phyloP scores from a whole-genome alignment of 2,888 invertebrate genomes.

The Acheta domesticus region DNA sequence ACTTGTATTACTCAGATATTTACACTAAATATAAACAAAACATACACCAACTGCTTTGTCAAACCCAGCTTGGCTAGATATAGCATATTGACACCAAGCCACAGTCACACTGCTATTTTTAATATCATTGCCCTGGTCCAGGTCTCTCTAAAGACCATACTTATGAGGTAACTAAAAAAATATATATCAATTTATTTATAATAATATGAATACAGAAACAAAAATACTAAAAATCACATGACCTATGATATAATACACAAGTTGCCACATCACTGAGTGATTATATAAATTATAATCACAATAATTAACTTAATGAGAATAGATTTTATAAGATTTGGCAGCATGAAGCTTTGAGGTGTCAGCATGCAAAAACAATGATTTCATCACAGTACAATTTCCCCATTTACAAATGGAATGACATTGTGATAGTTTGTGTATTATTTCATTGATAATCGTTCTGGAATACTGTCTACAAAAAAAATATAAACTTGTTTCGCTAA shows the following conservation, averaged over 20 bases:
- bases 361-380: neutral
- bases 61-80: constrained; percentile 7
- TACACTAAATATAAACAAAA: no score
- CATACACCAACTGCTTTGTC: neutral
- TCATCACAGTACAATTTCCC: neutral
- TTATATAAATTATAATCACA: neutral
- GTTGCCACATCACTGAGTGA: neutral
- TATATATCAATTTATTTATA: neutral
- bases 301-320: neutral
- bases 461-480: no score
- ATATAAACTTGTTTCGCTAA: neutral
- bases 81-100: neutral
- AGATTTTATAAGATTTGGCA: neutral
- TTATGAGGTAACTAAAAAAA: constrained; percentile 9
- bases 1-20: no score
- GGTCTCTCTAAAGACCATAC: neutral
- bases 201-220: neutral
- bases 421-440: no score
- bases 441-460: no score
- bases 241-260: neutral
- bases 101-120: neutral
- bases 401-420: no score
- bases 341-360: constrained; percentile 18
- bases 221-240: neutral
- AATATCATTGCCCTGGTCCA: constrained; percentile 7